Evolutionary conservation across 2,113 vertebrate species (phyloP), one percentile per base, ranked within the genome.

Genomic region (Eclectus roratus): DNA sequence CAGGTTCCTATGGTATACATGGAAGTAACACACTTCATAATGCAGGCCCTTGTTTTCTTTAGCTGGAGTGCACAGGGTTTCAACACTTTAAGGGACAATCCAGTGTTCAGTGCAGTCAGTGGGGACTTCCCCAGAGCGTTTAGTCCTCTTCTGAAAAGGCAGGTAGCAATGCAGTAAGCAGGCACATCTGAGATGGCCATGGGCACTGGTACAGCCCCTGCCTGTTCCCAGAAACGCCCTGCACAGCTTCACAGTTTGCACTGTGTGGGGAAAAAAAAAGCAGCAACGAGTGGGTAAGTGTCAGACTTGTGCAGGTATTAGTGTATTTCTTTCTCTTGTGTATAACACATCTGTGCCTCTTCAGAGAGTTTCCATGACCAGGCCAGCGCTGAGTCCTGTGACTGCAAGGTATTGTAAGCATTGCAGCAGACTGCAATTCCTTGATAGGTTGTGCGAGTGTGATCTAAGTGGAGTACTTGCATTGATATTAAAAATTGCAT

Each of bases 151-250:
- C n/a, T 1, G 11, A 23, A n/a, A 72, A 73, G 18, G 17, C 13
- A 56, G 44, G 46, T n/a, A 53, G 3, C 20, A 46, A 70, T 0
- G 0, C 1, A 2, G 35, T 15, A 50, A 55, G 27, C 24, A 76
- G 37, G 52, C 25, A 50, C 0, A 1, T 31, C 35, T 0, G 0
- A 19, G 21, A 9, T 16, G 50, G 17, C 49, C 0, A 0, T 8
- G 33, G 52, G 13, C 28, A 17, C 33, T 50, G 64, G 8, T 49
- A 27, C 0, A 1, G 33, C 5, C 49, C 16, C 81, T 80, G 33
- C 44, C 31, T 50, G 4, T 37, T 80, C n/a, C 41, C 39, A 18
- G 25, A 72, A 63, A 25, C 5, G 13, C 17, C 84, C 58, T 71
- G 31, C 65, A 60, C 39, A 92, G 21, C 23, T 18, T 74, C 1